Percentiles rank a stretch among this genome's conserved stretches.
phyloP scores from a whole-genome alignment of 2,797 vertebrate genomes.

The Spatula versicolor region DNA sequence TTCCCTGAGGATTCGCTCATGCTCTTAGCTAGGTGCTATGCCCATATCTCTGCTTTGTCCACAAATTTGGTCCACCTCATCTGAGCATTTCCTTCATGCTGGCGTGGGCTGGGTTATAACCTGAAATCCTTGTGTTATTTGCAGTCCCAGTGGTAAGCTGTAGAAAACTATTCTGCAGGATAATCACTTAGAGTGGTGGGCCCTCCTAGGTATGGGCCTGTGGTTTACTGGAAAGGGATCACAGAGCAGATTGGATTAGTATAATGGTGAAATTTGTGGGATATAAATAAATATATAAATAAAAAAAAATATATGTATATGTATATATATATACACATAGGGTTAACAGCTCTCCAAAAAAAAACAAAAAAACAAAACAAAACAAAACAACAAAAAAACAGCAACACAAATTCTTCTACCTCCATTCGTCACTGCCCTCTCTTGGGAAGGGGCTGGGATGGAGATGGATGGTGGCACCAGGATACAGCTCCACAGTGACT shows the following conservation, averaged over 20 bases:
- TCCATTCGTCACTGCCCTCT: background rate
- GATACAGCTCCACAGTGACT: background rate
- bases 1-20: background rate
- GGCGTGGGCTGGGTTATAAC: background rate
- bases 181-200: background rate
- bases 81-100: background rate
- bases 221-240: background rate
- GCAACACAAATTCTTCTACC: background rate
- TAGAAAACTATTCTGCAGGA: background rate
- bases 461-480: background rate
- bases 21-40: background rate
- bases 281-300: background rate
- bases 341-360: background rate
- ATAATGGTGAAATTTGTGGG: background rate
- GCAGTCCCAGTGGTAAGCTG: background rate
- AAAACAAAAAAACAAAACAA: no score
- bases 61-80: background rate
- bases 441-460: background rate
- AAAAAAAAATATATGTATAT: background rate
- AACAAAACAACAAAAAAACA: background rate
- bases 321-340: no score
- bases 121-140: background rate
- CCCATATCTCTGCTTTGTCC: background rate
- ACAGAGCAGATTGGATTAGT: background rate
- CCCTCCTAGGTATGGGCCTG: rapidly evolving